A percentile compares a stretch with the other conserved stretches of the same genome.
Evolutionary conservation across 1,140 invertebrate species (phyloP).

Genomic region (Ylistrum balloti): DNA sequence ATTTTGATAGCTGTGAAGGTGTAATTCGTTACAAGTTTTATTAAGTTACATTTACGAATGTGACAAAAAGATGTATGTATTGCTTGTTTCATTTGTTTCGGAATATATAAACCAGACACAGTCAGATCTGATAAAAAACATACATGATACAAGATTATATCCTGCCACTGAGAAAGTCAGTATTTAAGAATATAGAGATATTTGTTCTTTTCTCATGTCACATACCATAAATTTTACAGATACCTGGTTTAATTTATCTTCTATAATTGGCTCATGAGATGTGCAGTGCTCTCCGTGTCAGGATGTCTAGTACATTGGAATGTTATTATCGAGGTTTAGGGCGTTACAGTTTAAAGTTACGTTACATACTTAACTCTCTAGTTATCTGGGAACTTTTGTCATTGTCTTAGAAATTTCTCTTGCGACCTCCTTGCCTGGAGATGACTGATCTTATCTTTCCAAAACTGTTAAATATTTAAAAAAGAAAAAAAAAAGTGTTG

Average conservation of each 20-base stretch:
- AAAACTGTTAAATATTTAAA: neutral
- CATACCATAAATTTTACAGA: neutral
- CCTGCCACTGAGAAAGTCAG: neutral
- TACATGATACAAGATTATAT: too few species aligned
- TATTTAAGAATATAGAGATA: neutral
- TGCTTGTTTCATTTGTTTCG: too few species aligned
- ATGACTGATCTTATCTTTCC: neutral
- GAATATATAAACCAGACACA: neutral
- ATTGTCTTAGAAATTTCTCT: neutral
- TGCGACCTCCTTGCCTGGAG: neutral
- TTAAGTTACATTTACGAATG: neutral
- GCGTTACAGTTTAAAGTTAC: neutral
- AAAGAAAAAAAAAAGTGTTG: too few species aligned
- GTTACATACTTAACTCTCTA: neutral
- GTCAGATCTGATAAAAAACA: neutral
- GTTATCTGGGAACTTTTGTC: constrained; percentile 1
- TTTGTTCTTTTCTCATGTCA: neutral
- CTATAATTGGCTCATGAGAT: neutral
- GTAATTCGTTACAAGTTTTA: too few species aligned
- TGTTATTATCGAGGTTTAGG: neutral
- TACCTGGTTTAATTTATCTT: neutral
- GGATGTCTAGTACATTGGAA: constrained; percentile 9
- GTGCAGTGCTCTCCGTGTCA: neutral
- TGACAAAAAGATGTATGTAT: neutral
- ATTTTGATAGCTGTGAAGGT: too few species aligned